These are phyloP conservation scores for Campylomormyrus numenius DNA, from an alignment of 2,113 vertebrate genomes.

Conservation along the genomic window DNA sequence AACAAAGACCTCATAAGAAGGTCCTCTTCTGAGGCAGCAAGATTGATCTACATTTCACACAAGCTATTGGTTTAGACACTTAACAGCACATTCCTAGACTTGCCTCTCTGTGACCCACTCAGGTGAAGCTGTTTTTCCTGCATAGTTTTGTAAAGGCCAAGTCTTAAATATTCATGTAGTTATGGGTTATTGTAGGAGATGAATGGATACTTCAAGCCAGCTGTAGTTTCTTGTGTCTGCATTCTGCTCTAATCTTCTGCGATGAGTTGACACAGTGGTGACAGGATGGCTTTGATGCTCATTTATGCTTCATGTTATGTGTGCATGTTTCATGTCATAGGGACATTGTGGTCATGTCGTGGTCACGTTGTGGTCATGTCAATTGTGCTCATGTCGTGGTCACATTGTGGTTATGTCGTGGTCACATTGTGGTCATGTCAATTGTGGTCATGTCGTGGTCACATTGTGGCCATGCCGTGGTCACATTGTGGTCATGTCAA, in stretches of 20 bases:
- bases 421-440: no score
- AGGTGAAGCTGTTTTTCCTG: not conserved
- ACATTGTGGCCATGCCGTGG: not conserved
- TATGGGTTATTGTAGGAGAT: not conserved
- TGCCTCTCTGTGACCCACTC: not conserved
- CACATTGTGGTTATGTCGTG: no score
- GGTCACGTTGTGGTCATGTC: no score
- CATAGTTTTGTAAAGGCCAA: not conserved
- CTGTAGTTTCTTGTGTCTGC: not conserved
- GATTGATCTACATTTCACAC: not conserved
- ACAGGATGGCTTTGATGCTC: not conserved
- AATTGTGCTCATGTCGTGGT: no score
- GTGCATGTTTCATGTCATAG: not conserved
- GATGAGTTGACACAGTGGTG: not conserved
- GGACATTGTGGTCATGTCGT: not conserved
- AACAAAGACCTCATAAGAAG: not conserved
- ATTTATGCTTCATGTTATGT: not conserved
- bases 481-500: no score
- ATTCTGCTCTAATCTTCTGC: not conserved
- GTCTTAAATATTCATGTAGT: not conserved
- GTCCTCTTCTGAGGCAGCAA: not conserved
- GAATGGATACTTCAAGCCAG: not conserved
- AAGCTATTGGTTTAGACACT: not conserved
- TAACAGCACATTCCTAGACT: not conserved
- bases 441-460: not conserved